These are phyloP conservation scores for Balanococcus diminutus DNA, from an alignment of 2,888 invertebrate species.

Conservation along the genomic window DNA sequence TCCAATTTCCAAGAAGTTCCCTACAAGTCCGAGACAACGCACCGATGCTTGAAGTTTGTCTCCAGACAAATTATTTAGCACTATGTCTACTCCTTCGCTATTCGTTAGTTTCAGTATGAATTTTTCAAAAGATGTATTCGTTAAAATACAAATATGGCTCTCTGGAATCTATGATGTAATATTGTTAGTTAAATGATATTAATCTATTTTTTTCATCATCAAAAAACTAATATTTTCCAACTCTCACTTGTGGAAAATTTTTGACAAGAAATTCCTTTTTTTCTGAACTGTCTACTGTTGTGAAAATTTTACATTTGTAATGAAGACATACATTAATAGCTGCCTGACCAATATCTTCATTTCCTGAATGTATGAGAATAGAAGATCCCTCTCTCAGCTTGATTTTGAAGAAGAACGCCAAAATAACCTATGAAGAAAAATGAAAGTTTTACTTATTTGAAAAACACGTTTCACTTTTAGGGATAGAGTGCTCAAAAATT, in stretches of 20 bases:
- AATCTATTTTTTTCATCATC: no score
- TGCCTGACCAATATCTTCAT: conserved; percentile 78
- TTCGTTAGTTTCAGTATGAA: conserved; percentile 80
- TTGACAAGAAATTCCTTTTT: conserved; percentile 70
- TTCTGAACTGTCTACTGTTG: conserved; percentile 73
- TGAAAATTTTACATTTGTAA: conserved; percentile 71
- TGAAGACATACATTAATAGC: conserved; percentile 62
- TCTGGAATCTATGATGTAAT: conserved; percentile 65
- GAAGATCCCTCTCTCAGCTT: conserved; percentile 63
- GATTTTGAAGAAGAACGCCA: conserved; percentile 68
- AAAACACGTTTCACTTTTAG: no score
- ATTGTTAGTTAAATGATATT: no score
- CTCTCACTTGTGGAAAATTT: conserved; percentile 65
- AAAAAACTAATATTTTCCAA: no score
- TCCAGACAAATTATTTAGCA: conserved; percentile 88
- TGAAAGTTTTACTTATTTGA: neutral
- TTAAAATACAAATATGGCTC: conserved; percentile 81
- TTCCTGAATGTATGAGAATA: conserved; percentile 67
- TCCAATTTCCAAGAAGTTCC: conserved; percentile 84
- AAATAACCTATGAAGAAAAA: conserved; percentile 63
- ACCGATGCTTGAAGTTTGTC: conserved; percentile 81
- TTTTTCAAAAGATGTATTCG: conserved; percentile 84
- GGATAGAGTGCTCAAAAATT: no score
- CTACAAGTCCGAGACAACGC: conserved; percentile 67
- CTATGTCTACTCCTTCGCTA: conserved; percentile 87